phyloP scores from a whole-genome alignment of 2,113 vertebrate species.

The Ovis canadensis region DNA sequence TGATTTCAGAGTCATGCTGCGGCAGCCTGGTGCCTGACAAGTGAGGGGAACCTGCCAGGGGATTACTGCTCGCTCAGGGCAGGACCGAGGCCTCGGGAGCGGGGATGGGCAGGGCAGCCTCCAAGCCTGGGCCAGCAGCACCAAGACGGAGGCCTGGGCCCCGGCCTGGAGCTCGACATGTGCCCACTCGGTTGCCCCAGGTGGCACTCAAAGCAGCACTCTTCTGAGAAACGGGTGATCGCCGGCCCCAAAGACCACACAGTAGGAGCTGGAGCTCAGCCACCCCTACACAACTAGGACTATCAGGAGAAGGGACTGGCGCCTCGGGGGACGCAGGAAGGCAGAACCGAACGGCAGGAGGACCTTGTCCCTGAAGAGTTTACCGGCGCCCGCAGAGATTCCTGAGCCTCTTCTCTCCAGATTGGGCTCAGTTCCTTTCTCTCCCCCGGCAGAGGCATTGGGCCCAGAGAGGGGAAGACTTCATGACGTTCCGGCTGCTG shows the following conservation, averaged over 20 bases:
- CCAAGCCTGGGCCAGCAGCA: background rate
- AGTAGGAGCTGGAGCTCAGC: background rate
- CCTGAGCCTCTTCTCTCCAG: background rate
- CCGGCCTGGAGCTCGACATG: background rate
- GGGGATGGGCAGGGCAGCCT: constrained; percentile 27
- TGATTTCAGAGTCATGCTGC: constrained; percentile 53
- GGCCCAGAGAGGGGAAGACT: background rate
- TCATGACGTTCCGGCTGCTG: background rate
- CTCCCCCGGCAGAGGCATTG: background rate
- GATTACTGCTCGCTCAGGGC: constrained; percentile 11
- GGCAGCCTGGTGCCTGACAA: background rate
- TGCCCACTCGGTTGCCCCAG: background rate
- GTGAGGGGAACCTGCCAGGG: constrained; percentile 36
- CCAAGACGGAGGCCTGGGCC: constrained; percentile 14
- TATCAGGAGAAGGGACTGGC: background rate
- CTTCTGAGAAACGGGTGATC: background rate
- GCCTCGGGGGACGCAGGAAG: constrained; percentile 31
- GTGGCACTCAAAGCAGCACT: rapidly evolving
- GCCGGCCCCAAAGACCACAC: background rate
- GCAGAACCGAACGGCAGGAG: background rate
- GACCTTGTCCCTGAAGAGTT: background rate
- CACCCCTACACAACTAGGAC: background rate
- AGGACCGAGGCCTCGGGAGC: background rate
- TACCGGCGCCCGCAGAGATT: background rate
- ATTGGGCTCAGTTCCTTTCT: background rate